These are phyloP conservation scores for Drosophila sulfurigaster DNA, from an alignment of 1,140 invertebrate genomes.

Conservation along the genomic window DNA sequence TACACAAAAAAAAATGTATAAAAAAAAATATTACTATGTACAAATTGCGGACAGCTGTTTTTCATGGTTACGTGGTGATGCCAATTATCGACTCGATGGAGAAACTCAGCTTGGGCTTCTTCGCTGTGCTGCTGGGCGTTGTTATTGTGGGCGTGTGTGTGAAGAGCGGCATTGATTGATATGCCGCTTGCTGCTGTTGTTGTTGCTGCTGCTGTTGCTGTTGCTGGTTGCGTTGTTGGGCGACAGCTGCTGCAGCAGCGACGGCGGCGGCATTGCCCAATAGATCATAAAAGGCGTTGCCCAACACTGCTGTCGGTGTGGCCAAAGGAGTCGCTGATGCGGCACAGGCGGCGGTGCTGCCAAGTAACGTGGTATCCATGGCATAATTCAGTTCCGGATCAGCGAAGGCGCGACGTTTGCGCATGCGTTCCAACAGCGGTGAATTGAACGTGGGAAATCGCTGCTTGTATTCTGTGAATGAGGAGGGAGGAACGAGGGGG, in stretches of 20 bases:
- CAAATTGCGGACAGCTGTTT: constrained; percentile 20
- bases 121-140: constrained; percentile 40
- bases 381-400: constrained; percentile 86
- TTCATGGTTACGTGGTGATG: constrained; percentile 72
- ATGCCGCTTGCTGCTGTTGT: constrained; percentile 30
- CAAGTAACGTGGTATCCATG: constrained; percentile 71
- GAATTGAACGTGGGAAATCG: constrained; percentile 80
- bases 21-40: constrained; percentile 32
- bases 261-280: constrained; percentile 53
- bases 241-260: constrained; percentile 48
- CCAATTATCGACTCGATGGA: constrained; percentile 88
- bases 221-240: constrained; percentile 28
- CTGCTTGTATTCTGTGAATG: constrained; percentile 75
- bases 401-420: constrained; percentile 86
- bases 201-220: constrained; percentile 27
- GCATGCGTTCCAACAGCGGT: constrained; percentile 85
- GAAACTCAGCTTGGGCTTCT: constrained; percentile 86
- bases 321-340: constrained; percentile 32
- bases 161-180: constrained; percentile 52
- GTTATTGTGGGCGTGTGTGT: constrained; percentile 64
- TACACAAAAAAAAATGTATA: constrained; percentile 37
- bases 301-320: constrained; percentile 27
- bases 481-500: background rate
- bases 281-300: constrained; percentile 67
- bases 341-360: constrained; percentile 44